phyloP scores from a whole-genome alignment of 2,113 vertebrate species.

The Corythaixoides concolor region DNA sequence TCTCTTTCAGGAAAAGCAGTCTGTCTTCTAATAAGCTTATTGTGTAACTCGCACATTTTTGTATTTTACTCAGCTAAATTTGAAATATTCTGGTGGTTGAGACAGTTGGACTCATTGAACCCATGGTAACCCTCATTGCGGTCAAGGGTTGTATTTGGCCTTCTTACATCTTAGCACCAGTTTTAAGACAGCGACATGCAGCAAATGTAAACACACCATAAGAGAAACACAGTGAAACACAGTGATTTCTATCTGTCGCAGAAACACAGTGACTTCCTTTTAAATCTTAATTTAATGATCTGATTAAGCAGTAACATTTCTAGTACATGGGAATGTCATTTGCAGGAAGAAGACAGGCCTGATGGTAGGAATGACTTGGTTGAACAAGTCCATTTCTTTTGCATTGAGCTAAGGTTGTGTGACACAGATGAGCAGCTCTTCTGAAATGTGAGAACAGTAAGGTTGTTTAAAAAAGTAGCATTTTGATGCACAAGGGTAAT shows the following conservation, averaged over 20 bases:
- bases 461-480: not conserved
- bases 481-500: constrained; percentile 24
- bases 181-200: not conserved
- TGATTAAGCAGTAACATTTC: constrained; percentile 23
- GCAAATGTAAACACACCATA: not conserved
- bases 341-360: not conserved
- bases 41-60: not conserved
- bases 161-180: not conserved
- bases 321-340: not conserved
- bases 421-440: not conserved
- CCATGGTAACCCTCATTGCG: not conserved
- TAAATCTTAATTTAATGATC: constrained; percentile 12
- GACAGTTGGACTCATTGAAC: not conserved
- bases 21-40: not conserved
- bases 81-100: not conserved
- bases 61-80: not conserved
- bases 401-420: not conserved
- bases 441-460: not conserved
- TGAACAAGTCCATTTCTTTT: not conserved
- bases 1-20: not conserved
- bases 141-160: not conserved
- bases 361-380: not conserved
- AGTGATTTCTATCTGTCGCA: not conserved
- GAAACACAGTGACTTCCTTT: not conserved
- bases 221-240: not conserved